Base-by-base conservation (phyloP, 2,888 invertebrate species). In the Linnaemya vulpina region DNA sequence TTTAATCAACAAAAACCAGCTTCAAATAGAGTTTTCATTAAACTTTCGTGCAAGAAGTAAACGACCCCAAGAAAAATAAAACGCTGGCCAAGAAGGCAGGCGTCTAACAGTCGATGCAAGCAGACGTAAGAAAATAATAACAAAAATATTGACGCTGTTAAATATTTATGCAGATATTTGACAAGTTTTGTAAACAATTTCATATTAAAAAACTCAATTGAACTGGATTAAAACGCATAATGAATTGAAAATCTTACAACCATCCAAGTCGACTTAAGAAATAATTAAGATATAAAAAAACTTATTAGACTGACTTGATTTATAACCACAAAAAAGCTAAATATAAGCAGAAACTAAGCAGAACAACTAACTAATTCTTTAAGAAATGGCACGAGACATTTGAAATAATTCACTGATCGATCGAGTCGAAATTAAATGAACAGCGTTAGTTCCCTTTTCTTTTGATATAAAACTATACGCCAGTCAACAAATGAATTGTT, bases 21-120 rank as follows among this genome's bases (percentile, higher is more conserved):
- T 70, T 35, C 22, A 49, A 1, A 22, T 1, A 2, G n/a, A 70
- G 49, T 63, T 70, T 43, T 25, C 15, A 43, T 63, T 53, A 30
- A 15, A 43, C 20, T 43, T 22, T 65, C 30, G 65, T 22, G 40
- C 53, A 77, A 55, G 15, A 67, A 67, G 43, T 53, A 51, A 55
- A 30, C 30, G 22, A 51, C 67, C 58, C 55, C 67, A 38, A 62
- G 68, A 77, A 43, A 67, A 30, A 58, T 35, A 68, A 46, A 35
- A 3, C 70, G 53, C 51, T 78, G 62, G 25, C 70, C 51, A 51
- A 70, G 22, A 62, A 38, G 62, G 62, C 70, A 78, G 70, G 60
- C 70, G 78, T 20, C 70, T 53, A 13, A 53, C 55, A 55, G 17
- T n/a, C 30, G 40, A 65, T 55, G 35, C 74, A n/a, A 17, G 38